Conservation (phyloP, 2,113 vertebrate species). For the Vanacampus margaritifer region DNA sequence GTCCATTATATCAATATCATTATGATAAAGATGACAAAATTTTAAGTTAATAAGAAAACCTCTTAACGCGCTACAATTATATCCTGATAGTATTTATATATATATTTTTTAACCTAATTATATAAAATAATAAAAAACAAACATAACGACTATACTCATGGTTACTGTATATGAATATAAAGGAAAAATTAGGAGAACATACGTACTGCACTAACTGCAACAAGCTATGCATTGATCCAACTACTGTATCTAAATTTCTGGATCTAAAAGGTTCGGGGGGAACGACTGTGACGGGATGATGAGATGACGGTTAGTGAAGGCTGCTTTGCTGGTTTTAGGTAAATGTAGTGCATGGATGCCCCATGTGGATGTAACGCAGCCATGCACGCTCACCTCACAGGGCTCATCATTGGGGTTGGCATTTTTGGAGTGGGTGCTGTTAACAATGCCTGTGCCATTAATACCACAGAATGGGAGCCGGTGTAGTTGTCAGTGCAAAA, state of each 20-base stretch:
- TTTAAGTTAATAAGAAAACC: not conserved
- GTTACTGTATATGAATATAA: no score
- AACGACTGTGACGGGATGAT: not conserved
- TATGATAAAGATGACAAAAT: not conserved
- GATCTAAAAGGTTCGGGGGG: no score
- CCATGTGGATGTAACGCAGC: not conserved
- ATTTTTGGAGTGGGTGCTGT: conserved; percentile 5
- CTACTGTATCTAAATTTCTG: no score
- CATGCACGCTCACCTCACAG: not conserved
- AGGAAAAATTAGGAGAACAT: not conserved
- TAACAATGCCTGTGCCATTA: conserved; percentile 52
- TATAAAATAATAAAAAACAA: no score
- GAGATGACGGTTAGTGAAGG: not conserved
- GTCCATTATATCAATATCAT: not conserved
- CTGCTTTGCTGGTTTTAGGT: conserved; percentile 1
- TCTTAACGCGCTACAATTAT: not conserved
- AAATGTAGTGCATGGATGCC: not conserved
- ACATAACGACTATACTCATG: no score
- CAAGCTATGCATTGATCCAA: no score
- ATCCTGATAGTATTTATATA: not conserved
- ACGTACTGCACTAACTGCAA: no score
- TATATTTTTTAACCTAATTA: not conserved
- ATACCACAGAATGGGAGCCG: conserved; percentile 6
- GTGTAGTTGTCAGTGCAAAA: not conserved
- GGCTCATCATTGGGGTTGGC: conserved; percentile 6